These are phyloP conservation scores for Epinotia demarniana DNA, from an alignment of 2,888 invertebrate species.

Conservation along the genomic window DNA sequence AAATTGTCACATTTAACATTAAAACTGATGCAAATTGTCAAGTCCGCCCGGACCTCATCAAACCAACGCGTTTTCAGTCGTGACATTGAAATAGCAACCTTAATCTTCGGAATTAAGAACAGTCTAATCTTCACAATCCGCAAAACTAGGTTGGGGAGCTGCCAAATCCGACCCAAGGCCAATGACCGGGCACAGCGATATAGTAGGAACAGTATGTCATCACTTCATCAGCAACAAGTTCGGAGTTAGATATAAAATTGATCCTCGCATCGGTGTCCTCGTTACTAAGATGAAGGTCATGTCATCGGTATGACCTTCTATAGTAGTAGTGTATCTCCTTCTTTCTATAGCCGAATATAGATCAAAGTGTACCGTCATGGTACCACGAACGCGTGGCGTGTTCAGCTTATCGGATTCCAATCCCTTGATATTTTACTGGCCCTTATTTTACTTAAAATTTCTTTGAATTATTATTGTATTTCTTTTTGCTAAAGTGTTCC, in stretches of 20 bases:
- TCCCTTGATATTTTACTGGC: background rate
- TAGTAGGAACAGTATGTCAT: slow-evolving; percentile 20
- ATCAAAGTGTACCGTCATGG: background rate
- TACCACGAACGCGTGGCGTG: background rate
- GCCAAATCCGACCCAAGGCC: slow-evolving; percentile 66
- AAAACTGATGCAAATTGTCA: slow-evolving; percentile 35
- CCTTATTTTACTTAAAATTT: no score
- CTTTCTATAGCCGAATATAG: background rate
- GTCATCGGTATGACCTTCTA: no score
- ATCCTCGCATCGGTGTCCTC: background rate
- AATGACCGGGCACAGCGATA: slow-evolving; percentile 57
- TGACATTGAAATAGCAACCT: slow-evolving; percentile 40
- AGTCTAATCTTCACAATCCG: slow-evolving; percentile 9
- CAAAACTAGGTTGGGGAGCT: slow-evolving; percentile 54
- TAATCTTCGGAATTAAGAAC: slow-evolving; percentile 34
- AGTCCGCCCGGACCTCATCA: slow-evolving; percentile 10
- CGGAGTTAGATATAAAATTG: background rate
- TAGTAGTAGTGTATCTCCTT: no score
- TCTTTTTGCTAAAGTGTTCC: no score
- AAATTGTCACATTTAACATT: slow-evolving; percentile 27
- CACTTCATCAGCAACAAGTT: slow-evolving; percentile 6
- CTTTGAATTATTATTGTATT: no score
- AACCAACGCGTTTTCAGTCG: slow-evolving; percentile 1
- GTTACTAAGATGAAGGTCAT: background rate
- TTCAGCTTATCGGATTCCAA: background rate